phyloP scores from a whole-genome alignment of 1,140 invertebrate genomes.

The Cataglyphis hispanica region DNA sequence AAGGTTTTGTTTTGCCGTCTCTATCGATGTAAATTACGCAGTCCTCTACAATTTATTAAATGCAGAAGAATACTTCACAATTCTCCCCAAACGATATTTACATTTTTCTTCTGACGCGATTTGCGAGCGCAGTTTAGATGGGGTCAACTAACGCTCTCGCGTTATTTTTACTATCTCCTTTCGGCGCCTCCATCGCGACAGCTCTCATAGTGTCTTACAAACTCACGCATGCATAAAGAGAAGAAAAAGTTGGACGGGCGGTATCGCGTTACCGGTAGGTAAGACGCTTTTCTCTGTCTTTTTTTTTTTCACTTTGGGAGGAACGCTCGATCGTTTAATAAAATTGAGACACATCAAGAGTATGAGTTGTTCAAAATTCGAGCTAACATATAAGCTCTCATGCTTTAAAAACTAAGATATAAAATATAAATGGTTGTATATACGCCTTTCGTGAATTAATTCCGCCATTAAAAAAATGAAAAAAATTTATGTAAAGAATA shows the following conservation, averaged over 20 bases:
- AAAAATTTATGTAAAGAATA: background rate
- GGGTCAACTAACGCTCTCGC: conserved; percentile 51
- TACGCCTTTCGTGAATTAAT: background rate
- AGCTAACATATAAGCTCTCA: conserved; percentile 23
- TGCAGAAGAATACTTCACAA: conserved; percentile 53
- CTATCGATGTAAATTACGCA: conserved; percentile 20
- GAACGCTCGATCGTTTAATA: conserved; percentile 75
- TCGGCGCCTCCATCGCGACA: conserved; percentile 46
- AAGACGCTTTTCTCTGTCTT: conserved; percentile 71
- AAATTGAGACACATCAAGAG: conserved; percentile 82
- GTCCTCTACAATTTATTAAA: conserved; percentile 2
- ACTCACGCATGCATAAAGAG: conserved; percentile 64
- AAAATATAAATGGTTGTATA: conserved; percentile 9
- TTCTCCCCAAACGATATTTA: conserved; percentile 63
- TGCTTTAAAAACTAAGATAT: conserved; percentile 16
- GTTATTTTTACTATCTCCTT: conserved; percentile 76
- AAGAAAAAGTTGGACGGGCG: conserved; percentile 66
- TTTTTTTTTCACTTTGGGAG: conserved; percentile 55
- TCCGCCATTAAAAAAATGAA: background rate
- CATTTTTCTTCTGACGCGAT: conserved; percentile 57
- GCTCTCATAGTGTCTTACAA: conserved; percentile 62
- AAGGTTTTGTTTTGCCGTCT: background rate
- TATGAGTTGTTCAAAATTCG: conserved; percentile 70
- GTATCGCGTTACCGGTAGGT: conserved; percentile 84
- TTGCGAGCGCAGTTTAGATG: conserved; percentile 47